Percentiles rank a stretch among this genome's conserved stretches.
Conservation (phyloP, 2,113 vertebrate species). For the Rutilus rutilus region DNA sequence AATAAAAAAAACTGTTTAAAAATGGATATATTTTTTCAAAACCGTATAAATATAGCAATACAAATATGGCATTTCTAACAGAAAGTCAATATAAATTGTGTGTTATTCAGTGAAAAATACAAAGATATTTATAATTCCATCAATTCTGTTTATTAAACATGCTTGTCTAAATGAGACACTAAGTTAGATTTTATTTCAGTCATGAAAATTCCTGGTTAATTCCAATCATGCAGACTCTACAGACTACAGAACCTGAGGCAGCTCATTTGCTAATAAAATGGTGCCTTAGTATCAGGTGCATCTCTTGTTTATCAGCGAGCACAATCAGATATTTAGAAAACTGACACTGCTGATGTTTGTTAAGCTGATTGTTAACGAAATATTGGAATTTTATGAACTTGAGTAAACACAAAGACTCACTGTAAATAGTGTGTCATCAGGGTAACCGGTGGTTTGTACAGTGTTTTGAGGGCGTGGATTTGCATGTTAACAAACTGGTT, state of each 20-base stretch:
- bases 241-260: background rate
- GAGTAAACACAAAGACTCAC: background rate
- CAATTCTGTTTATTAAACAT: background rate
- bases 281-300: background rate
- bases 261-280: constrained; percentile 10
- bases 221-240: background rate
- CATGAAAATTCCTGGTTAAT: background rate
- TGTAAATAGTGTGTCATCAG: background rate
- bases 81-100: background rate
- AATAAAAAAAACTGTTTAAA: background rate
- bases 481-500: background rate
- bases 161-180: background rate
- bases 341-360: background rate
- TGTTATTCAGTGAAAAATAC: background rate
- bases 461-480: background rate
- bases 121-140: background rate
- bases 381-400: background rate
- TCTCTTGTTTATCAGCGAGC: background rate
- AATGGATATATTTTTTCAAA: background rate
- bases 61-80: background rate
- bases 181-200: background rate
- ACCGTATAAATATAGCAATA: too few relatives aligned
- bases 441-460: background rate
- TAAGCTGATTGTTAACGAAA: background rate
- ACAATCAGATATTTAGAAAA: constrained; percentile 5